A percentile compares a stretch with the other conserved stretches of the same genome.
These are phyloP conservation scores for Odontamblyopus rebecca DNA, from an alignment of 2,797 vertebrate genomes.

Conservation along the genomic window DNA sequence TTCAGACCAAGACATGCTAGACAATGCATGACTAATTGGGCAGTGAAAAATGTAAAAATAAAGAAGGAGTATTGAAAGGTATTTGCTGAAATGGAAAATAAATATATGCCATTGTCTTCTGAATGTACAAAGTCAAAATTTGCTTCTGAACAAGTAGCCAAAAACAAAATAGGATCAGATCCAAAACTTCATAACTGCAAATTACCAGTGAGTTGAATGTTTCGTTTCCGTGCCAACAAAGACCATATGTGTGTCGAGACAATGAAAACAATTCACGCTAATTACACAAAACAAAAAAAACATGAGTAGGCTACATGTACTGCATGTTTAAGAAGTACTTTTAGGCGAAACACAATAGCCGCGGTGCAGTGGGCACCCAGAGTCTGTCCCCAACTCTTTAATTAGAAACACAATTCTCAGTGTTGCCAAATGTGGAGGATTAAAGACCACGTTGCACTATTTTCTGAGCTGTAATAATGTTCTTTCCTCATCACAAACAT, in stretches of 20 bases:
- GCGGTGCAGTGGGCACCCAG: conserved; percentile 5
- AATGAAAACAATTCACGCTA: conserved; percentile 61
- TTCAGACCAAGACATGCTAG: conserved; percentile 14
- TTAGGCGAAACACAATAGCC: conserved; percentile 22
- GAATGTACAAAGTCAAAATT: neutral
- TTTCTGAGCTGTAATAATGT: too few species aligned
- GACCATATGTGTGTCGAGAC: conserved; percentile 36
- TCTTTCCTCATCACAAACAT: too few species aligned
- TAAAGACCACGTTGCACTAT: neutral
- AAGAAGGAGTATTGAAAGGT: neutral
- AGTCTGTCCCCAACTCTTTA: conserved; percentile 27
- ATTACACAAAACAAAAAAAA: conserved; percentile 67
- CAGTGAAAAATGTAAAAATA: conserved; percentile 10
- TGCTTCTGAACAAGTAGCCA: conserved; percentile 14
- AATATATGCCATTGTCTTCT: neutral
- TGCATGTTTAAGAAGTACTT: conserved; percentile 50
- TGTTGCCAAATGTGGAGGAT: conserved; percentile 38
- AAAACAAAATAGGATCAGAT: conserved; percentile 28
- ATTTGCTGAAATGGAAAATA: conserved; percentile 2
- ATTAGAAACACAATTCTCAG: conserved; percentile 37
- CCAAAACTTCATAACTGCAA: conserved; percentile 32
- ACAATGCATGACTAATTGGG: conserved; percentile 38
- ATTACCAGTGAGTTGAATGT: conserved; percentile 26
- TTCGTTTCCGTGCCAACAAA: conserved; percentile 31
- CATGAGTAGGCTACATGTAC: conserved; percentile 40